Conservation (phyloP, 2,888 invertebrate genomes). For the Xylota sylvarum region DNA sequence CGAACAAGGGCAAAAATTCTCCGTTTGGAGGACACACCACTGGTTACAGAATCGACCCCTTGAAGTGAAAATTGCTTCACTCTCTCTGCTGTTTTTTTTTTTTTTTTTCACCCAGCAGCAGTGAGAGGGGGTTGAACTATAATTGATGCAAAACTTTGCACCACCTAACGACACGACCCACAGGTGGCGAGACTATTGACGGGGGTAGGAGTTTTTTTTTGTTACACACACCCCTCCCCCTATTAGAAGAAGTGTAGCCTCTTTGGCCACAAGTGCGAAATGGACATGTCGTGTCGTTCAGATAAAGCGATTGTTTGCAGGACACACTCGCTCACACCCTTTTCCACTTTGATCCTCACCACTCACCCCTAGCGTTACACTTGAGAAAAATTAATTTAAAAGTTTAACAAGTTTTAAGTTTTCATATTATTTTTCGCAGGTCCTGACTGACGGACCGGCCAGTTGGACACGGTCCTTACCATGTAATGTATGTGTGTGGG, state of each 20-base stretch:
- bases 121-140: constrained; percentile 44
- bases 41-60: constrained; percentile 44
- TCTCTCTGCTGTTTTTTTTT: constrained; percentile 22
- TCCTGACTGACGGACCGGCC: neutral
- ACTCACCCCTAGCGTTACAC: neutral
- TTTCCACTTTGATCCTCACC: neutral
- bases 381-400: constrained; percentile 76
- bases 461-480: neutral
- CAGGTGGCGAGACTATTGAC: constrained; percentile 54
- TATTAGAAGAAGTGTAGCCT: constrained; percentile 49
- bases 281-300: constrained; percentile 57
- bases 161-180: constrained; percentile 48
- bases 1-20: constrained; percentile 64
- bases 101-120: constrained; percentile 28
- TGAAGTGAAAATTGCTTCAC: constrained; percentile 56
- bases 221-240: neutral
- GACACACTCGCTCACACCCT: neutral
- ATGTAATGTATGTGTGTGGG: neutral
- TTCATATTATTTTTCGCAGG: constrained; percentile 55
- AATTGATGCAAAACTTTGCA: constrained; percentile 73
- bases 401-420: constrained; percentile 76
- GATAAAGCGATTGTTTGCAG: constrained; percentile 48
- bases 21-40: constrained; percentile 4
- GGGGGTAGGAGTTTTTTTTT: too few species aligned
- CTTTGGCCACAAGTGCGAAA: constrained; percentile 59